Conservation (phyloP, 2,113 vertebrate species). For the Oncorhynchus gorbuscha region DNA sequence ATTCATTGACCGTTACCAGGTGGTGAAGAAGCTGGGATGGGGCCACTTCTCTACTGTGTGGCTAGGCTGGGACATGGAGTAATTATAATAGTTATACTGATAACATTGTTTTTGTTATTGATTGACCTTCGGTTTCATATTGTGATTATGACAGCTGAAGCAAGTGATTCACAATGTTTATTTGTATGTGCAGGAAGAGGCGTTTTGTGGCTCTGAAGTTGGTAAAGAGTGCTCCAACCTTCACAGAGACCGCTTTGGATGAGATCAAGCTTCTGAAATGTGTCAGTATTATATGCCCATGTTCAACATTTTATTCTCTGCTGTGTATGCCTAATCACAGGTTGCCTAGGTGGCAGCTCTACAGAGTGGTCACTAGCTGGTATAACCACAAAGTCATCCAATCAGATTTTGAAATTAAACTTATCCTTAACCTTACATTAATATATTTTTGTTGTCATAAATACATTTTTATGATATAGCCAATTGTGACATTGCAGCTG, state of each 20-base stretch:
- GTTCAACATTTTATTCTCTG: constrained; percentile 60
- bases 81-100: constrained; percentile 37
- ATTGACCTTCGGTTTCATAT: neutral
- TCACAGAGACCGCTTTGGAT: constrained; percentile 86
- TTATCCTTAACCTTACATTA: no score
- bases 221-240: constrained; percentile 84
- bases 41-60: constrained; percentile 76
- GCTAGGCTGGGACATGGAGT: constrained; percentile 74
- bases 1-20: constrained; percentile 69
- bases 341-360: no score
- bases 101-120: neutral
- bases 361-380: no score
- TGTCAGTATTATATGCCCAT: constrained; percentile 53
- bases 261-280: constrained; percentile 85
- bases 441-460: no score
- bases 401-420: no score
- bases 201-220: constrained; percentile 81
- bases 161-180: neutral
- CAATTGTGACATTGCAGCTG: no score
- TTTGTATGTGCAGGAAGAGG: constrained; percentile 54
- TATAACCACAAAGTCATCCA: no score
- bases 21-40: constrained; percentile 73
- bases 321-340: neutral
- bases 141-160: neutral
- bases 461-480: no score